These are phyloP conservation scores for Solen grandis DNA, from an alignment of 1,140 invertebrate species.

Conservation along the genomic window DNA sequence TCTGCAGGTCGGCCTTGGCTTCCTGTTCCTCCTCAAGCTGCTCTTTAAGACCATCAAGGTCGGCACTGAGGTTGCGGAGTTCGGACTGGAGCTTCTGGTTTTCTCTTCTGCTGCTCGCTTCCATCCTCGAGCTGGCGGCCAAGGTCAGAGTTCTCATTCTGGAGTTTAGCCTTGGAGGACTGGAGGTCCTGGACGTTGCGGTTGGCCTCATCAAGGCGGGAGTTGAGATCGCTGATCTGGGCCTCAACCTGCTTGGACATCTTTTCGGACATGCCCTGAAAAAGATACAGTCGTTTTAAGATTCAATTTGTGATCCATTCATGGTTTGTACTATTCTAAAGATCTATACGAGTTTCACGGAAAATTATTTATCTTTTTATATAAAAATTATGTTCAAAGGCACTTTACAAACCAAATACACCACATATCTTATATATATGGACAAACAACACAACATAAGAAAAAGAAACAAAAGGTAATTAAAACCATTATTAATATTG, in stretches of 20 bases:
- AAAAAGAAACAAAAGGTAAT: too few relatives aligned
- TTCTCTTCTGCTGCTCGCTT: conserved; percentile 96
- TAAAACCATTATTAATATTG: too few relatives aligned
- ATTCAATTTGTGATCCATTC: background rate
- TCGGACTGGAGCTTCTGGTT: conserved; percentile 80
- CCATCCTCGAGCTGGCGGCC: conserved; percentile 95
- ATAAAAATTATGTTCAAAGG: too few relatives aligned
- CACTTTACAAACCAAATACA: too few relatives aligned
- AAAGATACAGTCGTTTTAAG: background rate
- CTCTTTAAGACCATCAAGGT: conserved; percentile 98
- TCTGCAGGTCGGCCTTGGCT: conserved; percentile 86
- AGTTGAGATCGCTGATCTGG: conserved; percentile 96
- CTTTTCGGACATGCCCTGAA: conserved; percentile 96
- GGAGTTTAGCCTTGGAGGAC: conserved; percentile 72
- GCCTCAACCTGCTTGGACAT: conserved; percentile 97
- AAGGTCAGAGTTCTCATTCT: conserved; percentile 97
- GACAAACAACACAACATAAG: too few relatives aligned
- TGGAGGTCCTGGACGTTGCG: conserved; percentile 76
- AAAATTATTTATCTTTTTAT: too few relatives aligned
- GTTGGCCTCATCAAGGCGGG: conserved; percentile 89
- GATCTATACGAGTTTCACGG: background rate
- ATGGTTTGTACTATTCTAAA: background rate
- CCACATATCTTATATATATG: too few relatives aligned
- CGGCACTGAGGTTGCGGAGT: conserved; percentile 94
- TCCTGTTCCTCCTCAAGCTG: conserved; percentile 96